These are phyloP conservation scores for Falco berigora DNA, from an alignment of 2,797 vertebrate genomes.

Conservation along the genomic window DNA sequence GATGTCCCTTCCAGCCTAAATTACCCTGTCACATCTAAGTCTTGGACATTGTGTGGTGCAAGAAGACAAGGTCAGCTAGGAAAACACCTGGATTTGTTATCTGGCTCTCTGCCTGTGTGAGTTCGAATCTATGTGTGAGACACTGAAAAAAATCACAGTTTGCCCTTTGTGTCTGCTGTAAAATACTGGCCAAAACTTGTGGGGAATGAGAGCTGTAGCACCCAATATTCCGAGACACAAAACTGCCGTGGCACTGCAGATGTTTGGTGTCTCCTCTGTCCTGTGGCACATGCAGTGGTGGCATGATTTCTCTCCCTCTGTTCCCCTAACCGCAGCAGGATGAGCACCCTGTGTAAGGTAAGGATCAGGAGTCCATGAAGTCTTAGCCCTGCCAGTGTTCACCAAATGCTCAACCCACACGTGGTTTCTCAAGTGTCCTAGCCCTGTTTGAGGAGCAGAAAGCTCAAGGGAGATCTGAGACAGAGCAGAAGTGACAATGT, in stretches of 20 bases:
- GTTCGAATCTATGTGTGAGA: background rate
- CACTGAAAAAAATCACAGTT: background rate
- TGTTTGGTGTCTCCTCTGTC: background rate
- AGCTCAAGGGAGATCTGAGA: background rate
- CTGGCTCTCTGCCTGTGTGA: background rate
- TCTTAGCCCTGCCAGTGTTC: background rate
- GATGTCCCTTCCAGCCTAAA: background rate
- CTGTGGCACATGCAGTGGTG: background rate
- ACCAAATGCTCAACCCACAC: background rate
- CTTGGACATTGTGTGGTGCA: background rate
- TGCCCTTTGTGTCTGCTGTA: background rate
- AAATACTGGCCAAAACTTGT: background rate
- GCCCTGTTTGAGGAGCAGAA: background rate
- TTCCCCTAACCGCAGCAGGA: background rate
- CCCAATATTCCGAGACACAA: background rate
- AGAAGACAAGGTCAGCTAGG: background rate
- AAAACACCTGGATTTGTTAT: background rate
- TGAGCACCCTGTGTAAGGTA: rapidly evolving
- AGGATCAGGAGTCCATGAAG: background rate
- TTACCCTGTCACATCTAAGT: background rate
- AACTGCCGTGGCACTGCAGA: background rate
- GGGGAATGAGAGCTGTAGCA: background rate
- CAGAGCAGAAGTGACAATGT: background rate
- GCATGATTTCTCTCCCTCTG: background rate
- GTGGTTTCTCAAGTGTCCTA: background rate